Evolutionary conservation across 53 echinoderm and acorn worm species (phyloP).

Genomic region (Mesocentrotus franciscanus): DNA sequence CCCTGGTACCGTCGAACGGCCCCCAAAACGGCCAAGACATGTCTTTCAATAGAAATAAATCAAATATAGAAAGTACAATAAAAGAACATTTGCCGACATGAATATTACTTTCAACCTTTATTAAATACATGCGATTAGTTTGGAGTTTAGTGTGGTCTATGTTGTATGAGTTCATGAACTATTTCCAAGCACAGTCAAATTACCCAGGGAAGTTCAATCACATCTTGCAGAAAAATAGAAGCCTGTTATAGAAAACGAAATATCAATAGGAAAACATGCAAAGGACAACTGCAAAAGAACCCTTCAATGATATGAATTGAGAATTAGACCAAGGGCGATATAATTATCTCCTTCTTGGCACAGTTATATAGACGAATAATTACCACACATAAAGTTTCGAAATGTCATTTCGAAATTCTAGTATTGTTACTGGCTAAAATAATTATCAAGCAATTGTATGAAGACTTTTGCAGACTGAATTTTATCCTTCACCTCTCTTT

Average conservation of each 20-base stretch:
- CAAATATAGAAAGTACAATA: too few species aligned
- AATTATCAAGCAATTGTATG: background rate
- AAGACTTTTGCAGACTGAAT: background rate
- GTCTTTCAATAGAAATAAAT: too few species aligned
- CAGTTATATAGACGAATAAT: background rate
- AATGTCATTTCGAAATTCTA: background rate
- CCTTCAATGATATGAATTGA: background rate
- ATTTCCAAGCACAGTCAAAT: background rate
- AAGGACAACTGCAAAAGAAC: constrained; percentile 7
- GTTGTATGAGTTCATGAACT: background rate
- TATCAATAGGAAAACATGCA: constrained; percentile 40
- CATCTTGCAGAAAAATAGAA: background rate
- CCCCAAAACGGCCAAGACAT: too few species aligned
- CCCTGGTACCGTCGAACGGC: too few species aligned
- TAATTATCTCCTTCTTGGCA: background rate
- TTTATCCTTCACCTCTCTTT: background rate
- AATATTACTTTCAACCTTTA: too few species aligned
- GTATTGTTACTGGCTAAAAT: background rate
- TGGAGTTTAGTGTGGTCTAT: background rate
- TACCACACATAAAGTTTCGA: background rate
- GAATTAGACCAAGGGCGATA: constrained; percentile 6
- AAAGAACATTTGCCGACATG: too few species aligned
- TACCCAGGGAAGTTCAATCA: background rate
- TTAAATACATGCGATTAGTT: too few species aligned
- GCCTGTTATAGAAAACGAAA: background rate